These are phyloP conservation scores for Rhabdophis nuchalis DNA, from an alignment of 2,797 vertebrate species.

Conservation along the genomic window DNA sequence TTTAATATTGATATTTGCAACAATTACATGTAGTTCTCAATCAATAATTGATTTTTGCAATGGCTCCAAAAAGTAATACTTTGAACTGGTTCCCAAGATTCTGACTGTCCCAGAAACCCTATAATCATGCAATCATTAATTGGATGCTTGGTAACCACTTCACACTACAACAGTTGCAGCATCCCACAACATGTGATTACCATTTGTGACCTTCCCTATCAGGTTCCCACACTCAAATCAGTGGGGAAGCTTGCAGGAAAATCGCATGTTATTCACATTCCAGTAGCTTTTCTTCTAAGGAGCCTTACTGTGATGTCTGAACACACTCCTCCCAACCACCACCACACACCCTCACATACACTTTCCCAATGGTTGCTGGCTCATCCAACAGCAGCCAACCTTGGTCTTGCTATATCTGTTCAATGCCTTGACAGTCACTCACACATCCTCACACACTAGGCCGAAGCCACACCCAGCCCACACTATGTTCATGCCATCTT, in stretches of 20 bases:
- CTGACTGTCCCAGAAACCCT: background rate
- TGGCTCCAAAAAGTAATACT: background rate
- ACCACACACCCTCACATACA: background rate
- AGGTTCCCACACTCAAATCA: background rate
- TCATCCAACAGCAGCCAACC: background rate
- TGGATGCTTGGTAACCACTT: background rate
- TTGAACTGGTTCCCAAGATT: background rate
- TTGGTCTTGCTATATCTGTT: background rate
- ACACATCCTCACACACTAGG: background rate
- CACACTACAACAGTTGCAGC: background rate
- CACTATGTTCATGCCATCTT: background rate
- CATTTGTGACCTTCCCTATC: background rate
- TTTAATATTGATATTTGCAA: background rate
- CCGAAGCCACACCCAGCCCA: background rate
- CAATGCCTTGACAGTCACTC: background rate
- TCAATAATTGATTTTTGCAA: background rate
- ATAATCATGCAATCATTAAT: background rate
- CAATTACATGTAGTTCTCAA: background rate
- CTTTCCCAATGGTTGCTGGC: background rate
- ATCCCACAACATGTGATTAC: background rate
- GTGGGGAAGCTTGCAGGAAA: background rate
- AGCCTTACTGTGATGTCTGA: background rate
- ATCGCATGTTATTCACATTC: background rate
- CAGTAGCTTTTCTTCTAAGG: background rate
- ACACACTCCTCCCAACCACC: background rate